These are phyloP conservation scores for Holotrichia oblita DNA, from an alignment of 1,140 invertebrate genomes.

Conservation along the genomic window DNA sequence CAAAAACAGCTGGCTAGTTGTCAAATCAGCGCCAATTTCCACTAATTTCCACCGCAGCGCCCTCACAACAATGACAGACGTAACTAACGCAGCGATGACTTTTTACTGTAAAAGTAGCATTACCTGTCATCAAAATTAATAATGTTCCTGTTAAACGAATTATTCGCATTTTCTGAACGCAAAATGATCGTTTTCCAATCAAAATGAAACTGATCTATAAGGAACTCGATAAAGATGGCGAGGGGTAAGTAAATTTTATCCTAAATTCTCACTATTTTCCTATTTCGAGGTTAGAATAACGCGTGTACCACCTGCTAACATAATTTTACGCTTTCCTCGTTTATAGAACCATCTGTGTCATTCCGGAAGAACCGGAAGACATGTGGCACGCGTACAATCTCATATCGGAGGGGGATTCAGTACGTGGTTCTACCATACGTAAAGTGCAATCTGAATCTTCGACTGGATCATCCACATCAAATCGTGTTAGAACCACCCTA, in stretches of 20 bases:
- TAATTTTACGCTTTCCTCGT: neutral
- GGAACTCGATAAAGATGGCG: constrained; percentile 79
- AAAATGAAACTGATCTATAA: constrained; percentile 79
- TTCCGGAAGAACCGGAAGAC: constrained; percentile 97
- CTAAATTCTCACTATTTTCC: constrained; percentile 18
- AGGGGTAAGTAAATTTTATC: constrained; percentile 68
- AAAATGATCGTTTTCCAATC: constrained; percentile 44
- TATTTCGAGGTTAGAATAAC: constrained; percentile 48
- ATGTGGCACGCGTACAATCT: constrained; percentile 99
- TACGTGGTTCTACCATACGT: constrained; percentile 94
- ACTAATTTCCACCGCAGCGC: neutral
- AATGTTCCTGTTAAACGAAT: neutral
- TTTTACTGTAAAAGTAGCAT: neutral
- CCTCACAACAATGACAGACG: neutral
- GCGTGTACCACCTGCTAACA: constrained; percentile 47
- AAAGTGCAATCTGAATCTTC: constrained; percentile 89
- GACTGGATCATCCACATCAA: constrained; percentile 94
- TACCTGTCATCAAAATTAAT: constrained; percentile 7
- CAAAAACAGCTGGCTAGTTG: constrained; percentile 36
- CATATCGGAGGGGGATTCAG: constrained; percentile 87
- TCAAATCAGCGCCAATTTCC: constrained; percentile 40
- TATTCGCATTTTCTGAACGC: constrained; percentile 31
- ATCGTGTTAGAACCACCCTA: constrained; percentile 88
- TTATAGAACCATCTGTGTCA: constrained; percentile 79
- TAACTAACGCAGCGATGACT: neutral